These are phyloP conservation scores for Oncorhynchus kisutch DNA, from an alignment of 2,113 vertebrate genomes.

Conservation along the genomic window DNA sequence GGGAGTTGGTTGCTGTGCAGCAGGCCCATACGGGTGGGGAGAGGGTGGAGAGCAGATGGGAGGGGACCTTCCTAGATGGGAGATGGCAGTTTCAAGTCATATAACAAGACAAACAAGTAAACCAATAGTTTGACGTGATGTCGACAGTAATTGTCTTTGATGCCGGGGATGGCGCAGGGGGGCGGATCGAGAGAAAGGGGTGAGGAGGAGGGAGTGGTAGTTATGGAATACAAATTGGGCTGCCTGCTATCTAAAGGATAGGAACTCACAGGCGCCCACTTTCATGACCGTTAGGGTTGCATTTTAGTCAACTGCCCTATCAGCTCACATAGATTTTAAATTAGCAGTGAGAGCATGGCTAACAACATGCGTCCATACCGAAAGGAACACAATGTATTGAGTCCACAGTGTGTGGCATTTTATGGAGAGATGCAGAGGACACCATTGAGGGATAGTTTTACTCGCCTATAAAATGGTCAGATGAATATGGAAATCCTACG, in stretches of 20 bases:
- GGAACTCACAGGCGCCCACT: constrained; percentile 25
- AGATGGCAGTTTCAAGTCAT: constrained; percentile 74
- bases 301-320: constrained; percentile 49
- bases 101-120: constrained; percentile 69
- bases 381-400: constrained; percentile 21
- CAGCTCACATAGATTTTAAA: constrained; percentile 57
- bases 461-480: background rate
- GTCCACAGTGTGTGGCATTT: constrained; percentile 38
- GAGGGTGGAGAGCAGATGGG: constrained; percentile 69
- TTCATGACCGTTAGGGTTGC: constrained; percentile 30
- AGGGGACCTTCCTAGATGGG: constrained; percentile 69
- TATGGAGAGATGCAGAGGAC: constrained; percentile 38
- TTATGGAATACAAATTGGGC: constrained; percentile 62
- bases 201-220: constrained; percentile 40
- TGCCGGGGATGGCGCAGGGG: constrained; percentile 30
- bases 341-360: constrained; percentile 47
- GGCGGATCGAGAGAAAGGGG: background rate
- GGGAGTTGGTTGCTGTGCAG: constrained; percentile 17
- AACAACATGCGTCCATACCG: constrained; percentile 38
- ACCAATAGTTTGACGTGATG: constrained; percentile 65
- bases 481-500: background rate
- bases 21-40: constrained; percentile 67
- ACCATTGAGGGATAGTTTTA: background rate
- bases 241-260: constrained; percentile 40
- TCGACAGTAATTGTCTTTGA: constrained; percentile 66